Evolutionary conservation across 1,140 invertebrate species (phyloP), one percentile per base, ranked within the genome.

Genomic region (Spodoptera frugiperda): DNA sequence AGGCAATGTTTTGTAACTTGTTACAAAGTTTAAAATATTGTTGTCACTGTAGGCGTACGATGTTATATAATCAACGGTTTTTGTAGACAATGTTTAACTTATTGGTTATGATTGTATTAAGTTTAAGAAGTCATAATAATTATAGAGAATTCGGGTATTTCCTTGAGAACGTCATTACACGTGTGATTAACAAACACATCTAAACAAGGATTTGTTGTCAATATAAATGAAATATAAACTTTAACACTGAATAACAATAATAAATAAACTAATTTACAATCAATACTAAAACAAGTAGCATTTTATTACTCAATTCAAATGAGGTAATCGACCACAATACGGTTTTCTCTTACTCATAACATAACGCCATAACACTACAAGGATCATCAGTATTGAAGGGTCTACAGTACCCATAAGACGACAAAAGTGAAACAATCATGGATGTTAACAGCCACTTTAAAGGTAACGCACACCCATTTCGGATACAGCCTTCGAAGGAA

Each of bases 401-500:
- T 39, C 17, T 25, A 17, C 63, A 67, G 55, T 68, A 25, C 68
- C 74, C 74, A 68, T 53, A 48, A 25, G 17, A 51, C 51, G 46
- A 30, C 63, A 51, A 33, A 61, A 59, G 51, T 70, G 68, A 57
- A 57, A 25, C 63, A 61, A 57, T 77, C 21, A 19, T 51, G 11
- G 53, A 39, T 48, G 30, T 59, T 77, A 77, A 77, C 61, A 51
- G 21, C 53, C 25, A 63, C 57, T 75, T 75, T 65, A 65, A 75
- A 75, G 15, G 57, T 59, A 65, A 63, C 79, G 83, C 78, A 87
- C 78, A 49, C 78, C 89, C 88, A 84, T 90, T 88, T 90, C 87
- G 72, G 85, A 75, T 63, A 49, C 82, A 86, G 82, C 87, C 89
- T 88, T 91, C 86, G 77, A 49, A 67, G 83, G 83, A 87, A 92